Evolutionary conservation across 1,140 invertebrate genomes (phyloP).

Genomic region (Zaprionus nigranus): DNA sequence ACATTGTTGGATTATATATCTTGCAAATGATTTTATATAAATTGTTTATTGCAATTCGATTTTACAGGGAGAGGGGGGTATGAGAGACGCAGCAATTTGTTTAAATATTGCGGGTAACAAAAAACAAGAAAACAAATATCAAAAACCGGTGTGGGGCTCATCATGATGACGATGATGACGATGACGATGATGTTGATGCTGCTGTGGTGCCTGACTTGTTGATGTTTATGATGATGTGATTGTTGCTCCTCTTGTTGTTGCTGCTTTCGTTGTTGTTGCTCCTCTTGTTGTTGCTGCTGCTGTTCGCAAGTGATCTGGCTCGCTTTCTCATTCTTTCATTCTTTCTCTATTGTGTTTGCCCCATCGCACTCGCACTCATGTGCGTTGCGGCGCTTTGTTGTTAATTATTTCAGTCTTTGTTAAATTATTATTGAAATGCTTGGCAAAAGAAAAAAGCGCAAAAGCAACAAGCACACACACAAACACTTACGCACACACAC

Average conservation of each 20-base stretch:
- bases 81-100: constrained; percentile 30
- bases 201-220: not conserved
- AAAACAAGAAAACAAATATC: not conserved
- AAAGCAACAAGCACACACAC: constrained; percentile 23
- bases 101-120: constrained; percentile 37
- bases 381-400: constrained; percentile 53
- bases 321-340: constrained; percentile 4
- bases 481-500: constrained; percentile 16
- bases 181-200: constrained; percentile 14
- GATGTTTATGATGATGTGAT: constrained; percentile 17
- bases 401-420: constrained; percentile 81
- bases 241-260: not conserved
- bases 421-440: constrained; percentile 78
- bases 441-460: constrained; percentile 51
- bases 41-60: constrained; percentile 9
- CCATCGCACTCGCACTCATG: not conserved
- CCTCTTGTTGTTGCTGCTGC: not conserved
- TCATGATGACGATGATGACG: constrained; percentile 7
- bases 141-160: constrained; percentile 41
- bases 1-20: constrained; percentile 6
- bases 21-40: not conserved
- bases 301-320: constrained; percentile 32
- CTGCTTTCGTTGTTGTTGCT: not conserved
- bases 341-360: not conserved
- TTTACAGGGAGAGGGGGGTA: not conserved